Conservation (phyloP, 2,888 invertebrate species). For the Philonicus albiceps region DNA sequence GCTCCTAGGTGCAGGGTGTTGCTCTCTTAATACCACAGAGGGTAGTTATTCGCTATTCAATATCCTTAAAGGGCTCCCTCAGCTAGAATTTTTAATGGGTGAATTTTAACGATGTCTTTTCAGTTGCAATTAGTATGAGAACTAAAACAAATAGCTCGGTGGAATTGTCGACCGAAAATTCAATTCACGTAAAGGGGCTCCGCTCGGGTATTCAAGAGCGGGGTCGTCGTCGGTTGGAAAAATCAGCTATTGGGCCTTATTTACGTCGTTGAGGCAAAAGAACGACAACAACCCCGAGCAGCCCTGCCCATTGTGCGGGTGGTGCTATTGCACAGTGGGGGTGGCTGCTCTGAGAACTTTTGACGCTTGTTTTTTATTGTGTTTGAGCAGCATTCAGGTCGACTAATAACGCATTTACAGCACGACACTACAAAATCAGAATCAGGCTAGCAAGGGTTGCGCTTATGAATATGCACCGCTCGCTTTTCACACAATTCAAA, state of each 20-base stretch:
- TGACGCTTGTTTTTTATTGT: constrained; percentile 33
- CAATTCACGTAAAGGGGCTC: neutral
- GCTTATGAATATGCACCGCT: constrained; percentile 32
- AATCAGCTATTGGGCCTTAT: constrained; percentile 33
- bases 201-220: neutral
- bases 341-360: constrained; percentile 26
- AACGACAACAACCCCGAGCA: neutral
- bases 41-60: constrained; percentile 25
- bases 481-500: constrained; percentile 50
- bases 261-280: neutral
- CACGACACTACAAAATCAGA: constrained; percentile 18
- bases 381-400: constrained; percentile 17
- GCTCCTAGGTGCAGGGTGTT: neutral
- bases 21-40: constrained; percentile 4
- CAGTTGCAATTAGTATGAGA: constrained; percentile 32
- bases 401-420: constrained; percentile 39
- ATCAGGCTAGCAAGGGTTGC: constrained; percentile 19
- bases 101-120: constrained; percentile 35
- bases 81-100: constrained; percentile 34
- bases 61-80: constrained; percentile 21
- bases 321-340: neutral
- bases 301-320: neutral
- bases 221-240: neutral
- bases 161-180: constrained; percentile 25
- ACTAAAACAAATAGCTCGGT: constrained; percentile 37